Percentiles rank a stretch among this genome's conserved stretches.
Conservation (phyloP, 2,888 invertebrate species). For the Caradrina kadenii region DNA sequence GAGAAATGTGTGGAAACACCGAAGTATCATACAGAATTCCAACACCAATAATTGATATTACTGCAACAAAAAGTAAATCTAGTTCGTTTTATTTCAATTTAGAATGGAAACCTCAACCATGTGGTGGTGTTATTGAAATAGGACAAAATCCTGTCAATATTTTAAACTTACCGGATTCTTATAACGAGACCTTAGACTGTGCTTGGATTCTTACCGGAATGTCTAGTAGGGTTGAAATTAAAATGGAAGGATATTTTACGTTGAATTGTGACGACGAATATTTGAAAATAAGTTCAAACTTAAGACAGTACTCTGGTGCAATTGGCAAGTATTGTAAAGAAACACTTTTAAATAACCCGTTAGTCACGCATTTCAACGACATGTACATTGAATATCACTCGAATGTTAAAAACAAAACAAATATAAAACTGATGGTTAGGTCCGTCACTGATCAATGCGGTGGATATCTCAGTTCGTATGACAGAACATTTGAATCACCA, state of each 20-base stretch:
- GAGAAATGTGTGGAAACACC: conserved; percentile 73
- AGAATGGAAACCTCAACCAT: conserved; percentile 83
- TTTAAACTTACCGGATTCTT: conserved; percentile 81
- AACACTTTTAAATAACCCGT: conserved; percentile 81
- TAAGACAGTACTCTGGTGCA: conserved; percentile 83
- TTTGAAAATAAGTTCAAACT: conserved; percentile 84
- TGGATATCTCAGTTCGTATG: conserved; percentile 89
- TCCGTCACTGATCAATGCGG: conserved; percentile 92
- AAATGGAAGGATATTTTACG: conserved; percentile 74
- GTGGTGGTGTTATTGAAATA: conserved; percentile 91
- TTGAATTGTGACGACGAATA: conserved; percentile 81
- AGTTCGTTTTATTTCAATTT: conserved; percentile 83
- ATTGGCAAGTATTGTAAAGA: conserved; percentile 92
- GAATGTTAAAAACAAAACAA: conserved; percentile 73
- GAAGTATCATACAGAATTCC: conserved; percentile 76
- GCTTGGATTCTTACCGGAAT: conserved; percentile 92
- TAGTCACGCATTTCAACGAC: conserved; percentile 86
- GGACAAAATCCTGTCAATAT: conserved; percentile 72
- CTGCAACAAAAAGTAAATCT: conserved; percentile 69
- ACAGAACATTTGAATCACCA: conserved; percentile 88
- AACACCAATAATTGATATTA: conserved; percentile 70
- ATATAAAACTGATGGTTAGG: conserved; percentile 74
- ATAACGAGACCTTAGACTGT: conserved; percentile 91
- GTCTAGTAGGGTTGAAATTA: conserved; percentile 79
- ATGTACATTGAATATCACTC: conserved; percentile 94